These are phyloP conservation scores for Cotesia typhae DNA, from an alignment of 1,140 invertebrate genomes.

Conservation along the genomic window DNA sequence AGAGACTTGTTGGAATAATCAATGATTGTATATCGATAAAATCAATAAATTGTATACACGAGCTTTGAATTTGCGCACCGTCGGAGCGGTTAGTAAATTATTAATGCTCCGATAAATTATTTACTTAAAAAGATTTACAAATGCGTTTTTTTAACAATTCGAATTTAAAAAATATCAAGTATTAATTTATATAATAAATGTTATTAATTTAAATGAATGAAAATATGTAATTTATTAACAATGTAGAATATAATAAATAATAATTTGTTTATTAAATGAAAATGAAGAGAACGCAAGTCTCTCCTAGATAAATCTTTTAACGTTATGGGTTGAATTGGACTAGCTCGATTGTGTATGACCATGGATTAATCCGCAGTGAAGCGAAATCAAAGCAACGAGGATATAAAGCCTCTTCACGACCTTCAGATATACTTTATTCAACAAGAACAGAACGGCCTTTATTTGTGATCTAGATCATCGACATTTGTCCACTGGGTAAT, in stretches of 20 bases:
- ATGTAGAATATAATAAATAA: not conserved
- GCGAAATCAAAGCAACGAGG: constrained; percentile 28
- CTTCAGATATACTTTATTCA: constrained; percentile 32
- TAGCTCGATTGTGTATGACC: constrained; percentile 9
- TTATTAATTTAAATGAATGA: not conserved
- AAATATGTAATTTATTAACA: not conserved
- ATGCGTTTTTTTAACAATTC: constrained; percentile 13
- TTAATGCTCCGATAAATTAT: constrained; percentile 48
- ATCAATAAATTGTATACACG: constrained; percentile 2
- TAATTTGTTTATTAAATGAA: constrained; percentile 11
- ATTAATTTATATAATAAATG: not conserved
- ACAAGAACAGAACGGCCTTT: constrained; percentile 17
- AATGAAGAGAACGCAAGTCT: not conserved
- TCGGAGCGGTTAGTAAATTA: constrained; percentile 56
- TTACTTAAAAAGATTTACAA: constrained; percentile 40
- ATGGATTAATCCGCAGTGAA: constrained; percentile 21
- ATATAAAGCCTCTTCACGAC: constrained; percentile 31
- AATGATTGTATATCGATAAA: constrained; percentile 12
- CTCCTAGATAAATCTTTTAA: too few relatives aligned
- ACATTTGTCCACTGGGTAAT: not conserved
- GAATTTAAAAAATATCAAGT: not conserved
- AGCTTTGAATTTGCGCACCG: constrained; percentile 60
- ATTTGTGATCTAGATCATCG: constrained; percentile 25
- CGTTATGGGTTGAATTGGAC: not conserved
- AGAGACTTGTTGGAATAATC: constrained; percentile 18